Evolutionary conservation across 2,888 invertebrate genomes (phyloP).

Genomic region (Esperia sulphurella): DNA sequence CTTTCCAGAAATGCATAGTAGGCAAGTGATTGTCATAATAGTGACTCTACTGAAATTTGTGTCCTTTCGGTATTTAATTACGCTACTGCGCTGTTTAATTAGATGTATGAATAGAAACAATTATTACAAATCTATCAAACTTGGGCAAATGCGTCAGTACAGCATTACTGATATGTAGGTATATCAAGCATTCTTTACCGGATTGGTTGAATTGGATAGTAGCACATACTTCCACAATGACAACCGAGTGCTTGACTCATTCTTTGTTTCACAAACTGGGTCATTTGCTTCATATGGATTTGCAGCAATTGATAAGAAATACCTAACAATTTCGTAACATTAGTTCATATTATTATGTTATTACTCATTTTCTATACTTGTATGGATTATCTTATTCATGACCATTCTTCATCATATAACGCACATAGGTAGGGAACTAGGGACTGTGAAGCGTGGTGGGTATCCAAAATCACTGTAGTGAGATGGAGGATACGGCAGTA

Average conservation of each 20-base stretch:
- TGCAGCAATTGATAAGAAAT: constrained; percentile 47
- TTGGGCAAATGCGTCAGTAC: neutral
- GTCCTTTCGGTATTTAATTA: no score
- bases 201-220: constrained; percentile 16
- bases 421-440: neutral
- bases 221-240: constrained; percentile 49
- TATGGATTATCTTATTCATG: no score
- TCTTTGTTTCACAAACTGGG: constrained; percentile 64
- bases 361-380: no score
- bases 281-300: constrained; percentile 56
- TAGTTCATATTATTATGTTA: no score
- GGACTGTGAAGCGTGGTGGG: neutral
- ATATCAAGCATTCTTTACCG: neutral
- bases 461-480: neutral
- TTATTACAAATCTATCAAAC: no score
- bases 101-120: no score
- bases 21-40: no score
- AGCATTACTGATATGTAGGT: neutral
- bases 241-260: constrained; percentile 52
- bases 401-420: no score
- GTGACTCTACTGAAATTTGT: no score
- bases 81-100: no score
- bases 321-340: constrained; percentile 21
- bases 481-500: neutral
- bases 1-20: no score